These are phyloP conservation scores for Zonotrichia leucophrys DNA, from an alignment of 2,113 vertebrate genomes.

Conservation along the genomic window DNA sequence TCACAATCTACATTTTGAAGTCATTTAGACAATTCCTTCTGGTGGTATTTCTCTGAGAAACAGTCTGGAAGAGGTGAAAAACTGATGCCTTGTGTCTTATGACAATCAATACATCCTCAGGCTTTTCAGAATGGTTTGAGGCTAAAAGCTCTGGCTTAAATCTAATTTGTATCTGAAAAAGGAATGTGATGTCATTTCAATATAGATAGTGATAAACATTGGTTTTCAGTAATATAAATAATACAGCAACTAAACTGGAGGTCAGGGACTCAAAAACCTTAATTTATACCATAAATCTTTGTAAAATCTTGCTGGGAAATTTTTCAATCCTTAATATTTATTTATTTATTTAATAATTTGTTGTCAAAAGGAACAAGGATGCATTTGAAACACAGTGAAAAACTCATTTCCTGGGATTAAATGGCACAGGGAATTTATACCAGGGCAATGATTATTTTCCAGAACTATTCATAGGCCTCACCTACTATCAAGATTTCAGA, in stretches of 20 bases:
- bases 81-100: neutral
- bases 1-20: neutral
- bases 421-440: neutral
- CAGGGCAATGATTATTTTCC: neutral
- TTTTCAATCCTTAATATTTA: neutral
- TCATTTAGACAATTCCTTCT: neutral
- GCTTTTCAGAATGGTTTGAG: neutral
- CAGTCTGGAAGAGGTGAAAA: neutral
- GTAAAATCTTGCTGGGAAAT: neutral
- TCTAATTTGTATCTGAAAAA: constrained; percentile 26
- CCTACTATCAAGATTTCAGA: neutral
- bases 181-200: neutral
- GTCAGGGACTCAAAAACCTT: neutral
- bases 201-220: neutral
- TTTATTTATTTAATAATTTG: neutral
- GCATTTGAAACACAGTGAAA: neutral
- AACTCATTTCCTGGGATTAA: neutral
- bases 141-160: neutral
- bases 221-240: neutral
- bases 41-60: neutral
- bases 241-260: neutral
- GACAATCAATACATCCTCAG: neutral
- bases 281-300: neutral
- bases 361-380: neutral
- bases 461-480: neutral